Evolutionary conservation across 2,888 invertebrate species (phyloP).

Genomic region (Seira sanloemensis): DNA sequence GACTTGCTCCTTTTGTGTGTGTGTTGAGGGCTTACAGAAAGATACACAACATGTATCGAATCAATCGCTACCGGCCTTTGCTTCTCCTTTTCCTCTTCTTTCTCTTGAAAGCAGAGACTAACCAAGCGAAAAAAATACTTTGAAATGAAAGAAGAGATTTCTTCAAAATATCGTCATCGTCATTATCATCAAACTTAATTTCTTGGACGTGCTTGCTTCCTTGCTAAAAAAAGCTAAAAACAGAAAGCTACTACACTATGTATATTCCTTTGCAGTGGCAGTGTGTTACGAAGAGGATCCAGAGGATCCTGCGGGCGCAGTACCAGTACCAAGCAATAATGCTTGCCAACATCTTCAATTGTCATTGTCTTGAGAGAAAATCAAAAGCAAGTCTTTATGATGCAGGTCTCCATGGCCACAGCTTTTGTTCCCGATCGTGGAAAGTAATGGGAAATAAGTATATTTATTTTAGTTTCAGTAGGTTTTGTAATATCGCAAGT

Average conservation of each 20-base stretch:
- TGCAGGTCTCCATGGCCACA: too few species aligned
- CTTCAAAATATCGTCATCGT: not conserved
- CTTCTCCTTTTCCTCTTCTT: not conserved
- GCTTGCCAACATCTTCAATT: not conserved
- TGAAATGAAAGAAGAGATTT: not conserved
- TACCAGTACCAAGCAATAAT: too few species aligned
- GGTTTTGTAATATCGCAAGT: too few species aligned
- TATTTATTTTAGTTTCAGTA: too few species aligned
- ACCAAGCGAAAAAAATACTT: not conserved
- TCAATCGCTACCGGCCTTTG: not conserved
- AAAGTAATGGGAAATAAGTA: too few species aligned
- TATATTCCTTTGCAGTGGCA: too few species aligned
- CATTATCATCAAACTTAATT: constrained; percentile 1
- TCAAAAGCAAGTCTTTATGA: not conserved
- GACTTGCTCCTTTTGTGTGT: not conserved
- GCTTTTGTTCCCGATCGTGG: too few species aligned
- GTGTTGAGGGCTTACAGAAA: not conserved
- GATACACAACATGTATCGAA: constrained; percentile 1
- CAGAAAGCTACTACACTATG: too few species aligned
- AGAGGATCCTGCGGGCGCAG: too few species aligned
- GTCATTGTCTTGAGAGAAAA: not conserved
- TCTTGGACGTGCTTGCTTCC: constrained; percentile 4
- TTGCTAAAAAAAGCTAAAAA: too few species aligned
- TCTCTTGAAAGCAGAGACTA: not conserved
- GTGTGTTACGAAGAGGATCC: too few species aligned